phyloP scores from a whole-genome alignment of 2,888 invertebrate species.

The Drosophila pullipes region DNA sequence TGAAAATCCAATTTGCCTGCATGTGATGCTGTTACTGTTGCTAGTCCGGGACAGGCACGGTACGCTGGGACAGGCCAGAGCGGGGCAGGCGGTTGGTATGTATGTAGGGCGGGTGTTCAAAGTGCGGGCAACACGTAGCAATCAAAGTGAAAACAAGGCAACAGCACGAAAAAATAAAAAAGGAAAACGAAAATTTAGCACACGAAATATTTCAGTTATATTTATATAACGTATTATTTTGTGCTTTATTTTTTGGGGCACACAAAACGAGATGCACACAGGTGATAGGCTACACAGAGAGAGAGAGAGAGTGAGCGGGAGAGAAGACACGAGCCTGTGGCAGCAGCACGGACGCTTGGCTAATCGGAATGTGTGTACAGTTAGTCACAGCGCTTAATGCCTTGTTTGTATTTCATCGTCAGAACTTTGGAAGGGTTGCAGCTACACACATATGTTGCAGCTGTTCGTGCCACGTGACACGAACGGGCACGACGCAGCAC shows the following conservation, averaged over 20 bases:
- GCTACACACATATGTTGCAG: not conserved
- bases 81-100: not conserved
- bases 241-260: conserved; percentile 41
- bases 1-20: conserved; percentile 78
- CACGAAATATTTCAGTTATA: conserved; percentile 64
- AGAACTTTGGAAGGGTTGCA: conserved; percentile 12
- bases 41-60: not conserved
- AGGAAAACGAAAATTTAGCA: conserved; percentile 36
- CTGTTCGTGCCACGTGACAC: not conserved
- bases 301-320: not conserved
- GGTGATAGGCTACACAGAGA: not conserved
- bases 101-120: conserved; percentile 16
- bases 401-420: conserved; percentile 23
- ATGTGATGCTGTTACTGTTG: conserved; percentile 44
- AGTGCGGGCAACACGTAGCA: conserved; percentile 70
- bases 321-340: not conserved
- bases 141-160: conserved; percentile 76
- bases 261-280: conserved; percentile 24
- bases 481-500: not conserved
- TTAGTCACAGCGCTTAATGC: conserved; percentile 46
- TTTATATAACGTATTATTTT: conserved; percentile 66
- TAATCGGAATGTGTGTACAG: conserved; percentile 48
- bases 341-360: conserved; percentile 24
- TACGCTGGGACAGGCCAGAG: not conserved
- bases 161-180: conserved; percentile 28